phyloP scores from a whole-genome alignment of 2,888 invertebrate species.

The Deilephila porcellus region DNA sequence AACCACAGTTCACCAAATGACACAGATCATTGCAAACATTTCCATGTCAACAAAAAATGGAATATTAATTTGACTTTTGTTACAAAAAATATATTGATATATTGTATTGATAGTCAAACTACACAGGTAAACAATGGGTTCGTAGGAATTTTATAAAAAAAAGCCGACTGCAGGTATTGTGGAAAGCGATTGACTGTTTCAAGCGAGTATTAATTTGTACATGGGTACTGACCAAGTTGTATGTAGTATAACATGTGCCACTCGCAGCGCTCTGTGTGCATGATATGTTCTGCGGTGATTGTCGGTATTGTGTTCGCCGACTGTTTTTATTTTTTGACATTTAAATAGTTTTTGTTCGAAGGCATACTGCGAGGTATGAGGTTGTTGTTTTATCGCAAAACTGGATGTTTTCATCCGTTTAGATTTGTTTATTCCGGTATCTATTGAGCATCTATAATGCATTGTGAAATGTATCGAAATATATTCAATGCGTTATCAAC shows the following conservation, averaged over 20 bases:
- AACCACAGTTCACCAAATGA: no score
- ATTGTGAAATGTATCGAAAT: neutral
- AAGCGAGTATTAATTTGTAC: neutral
- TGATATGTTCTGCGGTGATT: constrained; percentile 54
- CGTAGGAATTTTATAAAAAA: neutral
- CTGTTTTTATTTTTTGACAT: constrained; percentile 42
- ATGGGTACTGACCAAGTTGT: constrained; percentile 32
- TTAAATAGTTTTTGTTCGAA: constrained; percentile 23
- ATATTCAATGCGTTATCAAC: neutral
- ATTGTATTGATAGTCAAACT: no score
- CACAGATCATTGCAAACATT: no score
- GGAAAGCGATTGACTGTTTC: neutral
- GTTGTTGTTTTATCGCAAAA: neutral
- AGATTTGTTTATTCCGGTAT: neutral
- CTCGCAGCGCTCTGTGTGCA: constrained; percentile 53
- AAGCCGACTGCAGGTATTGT: neutral
- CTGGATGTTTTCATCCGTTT: neutral
- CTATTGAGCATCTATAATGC: neutral
- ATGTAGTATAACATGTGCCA: constrained; percentile 53
- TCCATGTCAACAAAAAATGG: no score
- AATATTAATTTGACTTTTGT: no score
- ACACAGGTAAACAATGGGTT: neutral
- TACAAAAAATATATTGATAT: no score
- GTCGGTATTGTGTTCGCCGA: constrained; percentile 49
- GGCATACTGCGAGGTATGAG: neutral